These are phyloP conservation scores for Tenrec ecaudatus DNA, from an alignment of 2,113 vertebrate species.

Conservation along the genomic window DNA sequence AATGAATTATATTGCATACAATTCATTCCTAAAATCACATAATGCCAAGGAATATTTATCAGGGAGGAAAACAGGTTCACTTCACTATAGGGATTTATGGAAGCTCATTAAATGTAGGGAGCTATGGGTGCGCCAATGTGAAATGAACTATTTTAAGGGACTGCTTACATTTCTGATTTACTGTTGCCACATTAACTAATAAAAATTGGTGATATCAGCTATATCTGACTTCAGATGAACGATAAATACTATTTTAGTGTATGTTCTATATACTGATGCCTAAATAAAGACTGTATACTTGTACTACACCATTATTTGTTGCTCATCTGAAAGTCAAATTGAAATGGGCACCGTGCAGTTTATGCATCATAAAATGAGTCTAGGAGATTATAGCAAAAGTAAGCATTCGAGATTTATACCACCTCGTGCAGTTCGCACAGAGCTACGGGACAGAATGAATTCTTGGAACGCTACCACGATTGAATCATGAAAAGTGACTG, in stretches of 20 bases:
- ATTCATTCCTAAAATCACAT: constrained; percentile 35
- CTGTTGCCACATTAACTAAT: background rate
- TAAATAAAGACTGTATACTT: background rate
- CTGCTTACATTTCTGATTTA: background rate
- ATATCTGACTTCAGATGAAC: constrained; percentile 1
- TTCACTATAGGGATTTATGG: constrained; percentile 19
- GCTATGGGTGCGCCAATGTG: background rate
- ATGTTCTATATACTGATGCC: background rate
- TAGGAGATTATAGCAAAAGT: background rate
- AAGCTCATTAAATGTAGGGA: background rate
- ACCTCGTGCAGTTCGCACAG: background rate
- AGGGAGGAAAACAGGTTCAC: background rate
- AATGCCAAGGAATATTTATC: background rate
- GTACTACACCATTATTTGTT: background rate
- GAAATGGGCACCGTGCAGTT: background rate
- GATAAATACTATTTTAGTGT: background rate
- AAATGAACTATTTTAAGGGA: background rate
- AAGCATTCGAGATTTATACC: background rate
- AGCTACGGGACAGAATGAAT: background rate
- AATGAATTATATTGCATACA: background rate
- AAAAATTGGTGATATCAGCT: constrained; percentile 4
- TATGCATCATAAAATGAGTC: background rate
- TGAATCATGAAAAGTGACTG: constrained; percentile 45
- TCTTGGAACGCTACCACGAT: background rate
- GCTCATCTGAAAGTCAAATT: background rate